These are phyloP conservation scores for Panthera leo DNA, from an alignment of 2,113 vertebrate species.

Conservation along the genomic window DNA sequence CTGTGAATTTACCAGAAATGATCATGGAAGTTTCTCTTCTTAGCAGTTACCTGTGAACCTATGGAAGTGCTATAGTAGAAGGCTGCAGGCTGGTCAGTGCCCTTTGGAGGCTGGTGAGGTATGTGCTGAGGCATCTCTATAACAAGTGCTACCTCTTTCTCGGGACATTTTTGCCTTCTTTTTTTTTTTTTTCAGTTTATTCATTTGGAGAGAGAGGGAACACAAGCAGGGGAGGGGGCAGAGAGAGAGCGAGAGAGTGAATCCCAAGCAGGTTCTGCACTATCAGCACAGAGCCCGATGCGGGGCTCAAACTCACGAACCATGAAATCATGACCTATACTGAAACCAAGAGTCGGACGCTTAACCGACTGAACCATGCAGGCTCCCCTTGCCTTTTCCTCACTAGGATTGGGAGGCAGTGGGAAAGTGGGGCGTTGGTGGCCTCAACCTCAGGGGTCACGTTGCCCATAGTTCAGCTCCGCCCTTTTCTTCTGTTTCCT, in stretches of 20 bases:
- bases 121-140: background rate
- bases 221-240: no score
- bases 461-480: background rate
- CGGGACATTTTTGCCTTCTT: background rate
- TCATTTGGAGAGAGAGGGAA: no score
- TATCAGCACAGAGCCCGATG: no score
- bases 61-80: background rate
- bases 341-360: no score
- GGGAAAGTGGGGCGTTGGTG: background rate
- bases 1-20: background rate
- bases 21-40: background rate
- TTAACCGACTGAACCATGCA: no score
- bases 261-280: no score
- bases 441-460: accelerated
- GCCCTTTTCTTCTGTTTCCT: background rate
- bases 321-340: no score
- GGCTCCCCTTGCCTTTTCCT: background rate
- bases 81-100: background rate
- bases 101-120: background rate
- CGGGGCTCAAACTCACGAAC: no score
- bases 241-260: no score
- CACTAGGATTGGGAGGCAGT: background rate
- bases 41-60: background rate
- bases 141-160: background rate
- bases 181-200: no score